Base-by-base conservation (phyloP, 2,797 vertebrate species). In the Pseudochirops corinnae region DNA sequence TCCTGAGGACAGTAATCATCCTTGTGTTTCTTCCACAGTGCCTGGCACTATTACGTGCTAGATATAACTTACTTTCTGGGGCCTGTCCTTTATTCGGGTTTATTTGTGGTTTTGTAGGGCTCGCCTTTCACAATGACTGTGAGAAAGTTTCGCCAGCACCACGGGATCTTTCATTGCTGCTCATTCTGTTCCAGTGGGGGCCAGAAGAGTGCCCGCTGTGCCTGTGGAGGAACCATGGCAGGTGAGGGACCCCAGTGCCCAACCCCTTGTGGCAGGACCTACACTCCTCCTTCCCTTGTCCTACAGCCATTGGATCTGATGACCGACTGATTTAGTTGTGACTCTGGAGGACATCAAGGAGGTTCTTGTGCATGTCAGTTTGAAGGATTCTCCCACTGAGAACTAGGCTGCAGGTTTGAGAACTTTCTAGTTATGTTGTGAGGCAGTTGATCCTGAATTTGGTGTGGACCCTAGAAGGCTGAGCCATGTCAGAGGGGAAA, bases 151-250 rank as follows among this genome's bases (percentile, higher is more conserved):
- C 98, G 98, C 33, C 97, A 97, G 46, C 99, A 99, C 98, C 90
- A 39, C 0, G 99, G 99, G 0, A 98, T 98, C 12, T 99, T 99
- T 96, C 99, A 99, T 98, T 99, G 99, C 98, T 99, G 99, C 98
- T 99, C 99, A 0, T 99, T 99, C 99, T 99, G 99, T 98, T 99
- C 99, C 93, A 99, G 99, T 0, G 99, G 99, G 74, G 99, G 99
- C 4, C 98, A 99, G 97, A 99, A 99, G 96, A 98, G 99, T 0
- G 99, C 99, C 82, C 99, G 98, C 93, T 99, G 99, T 90, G 99
- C 99, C 94, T 99, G 99, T 94, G 97, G 99, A 1, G 99, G 99
- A n/a, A 99, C 99, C 93, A 99, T 99, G 99, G 99, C 99, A 98
- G 99, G 99, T 99, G 96, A 91, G 98, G 90, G 29, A n/a, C 56